Percentiles rank a stretch among this genome's conserved stretches.
Conservation (phyloP, 2,113 vertebrate species). For the Acanthisitta chloris region DNA sequence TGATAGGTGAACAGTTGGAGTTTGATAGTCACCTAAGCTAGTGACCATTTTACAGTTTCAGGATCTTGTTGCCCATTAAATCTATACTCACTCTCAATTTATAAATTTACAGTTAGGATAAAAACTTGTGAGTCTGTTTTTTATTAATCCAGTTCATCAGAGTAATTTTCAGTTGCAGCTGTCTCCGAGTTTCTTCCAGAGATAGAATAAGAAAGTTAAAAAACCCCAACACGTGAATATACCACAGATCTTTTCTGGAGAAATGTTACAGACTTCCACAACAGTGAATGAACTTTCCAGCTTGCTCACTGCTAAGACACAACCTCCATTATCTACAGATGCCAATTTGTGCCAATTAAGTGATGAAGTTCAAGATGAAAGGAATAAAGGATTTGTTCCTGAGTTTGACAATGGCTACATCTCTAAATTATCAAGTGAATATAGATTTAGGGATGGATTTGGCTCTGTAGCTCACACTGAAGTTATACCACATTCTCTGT, state of each 20-base stretch:
- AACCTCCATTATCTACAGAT: background rate
- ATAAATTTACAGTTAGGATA: background rate
- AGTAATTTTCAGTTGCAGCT: background rate
- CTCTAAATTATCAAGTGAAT: conserved; percentile 9
- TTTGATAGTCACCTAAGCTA: background rate
- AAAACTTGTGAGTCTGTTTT: background rate
- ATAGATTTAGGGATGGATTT: conserved; percentile 21
- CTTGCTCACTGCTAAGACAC: background rate
- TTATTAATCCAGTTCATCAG: background rate
- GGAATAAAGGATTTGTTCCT: conserved; percentile 18
- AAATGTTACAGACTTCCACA: background rate
- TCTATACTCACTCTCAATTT: background rate
- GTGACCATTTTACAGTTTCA: background rate
- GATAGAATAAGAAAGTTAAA: background rate
- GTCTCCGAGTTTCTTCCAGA: background rate
- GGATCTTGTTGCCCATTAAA: background rate
- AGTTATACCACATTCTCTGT: conserved; percentile 14
- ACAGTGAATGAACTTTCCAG: background rate
- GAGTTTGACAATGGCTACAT: background rate
- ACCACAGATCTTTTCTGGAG: background rate
- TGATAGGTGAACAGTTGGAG: background rate
- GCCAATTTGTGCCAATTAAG: conserved; percentile 9
- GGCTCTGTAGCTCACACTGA: background rate
- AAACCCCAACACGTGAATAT: background rate
- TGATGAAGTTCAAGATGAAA: conserved; percentile 16